These are phyloP conservation scores for Osmerus eperlanus DNA, from an alignment of 2,113 vertebrate species.

Conservation along the genomic window DNA sequence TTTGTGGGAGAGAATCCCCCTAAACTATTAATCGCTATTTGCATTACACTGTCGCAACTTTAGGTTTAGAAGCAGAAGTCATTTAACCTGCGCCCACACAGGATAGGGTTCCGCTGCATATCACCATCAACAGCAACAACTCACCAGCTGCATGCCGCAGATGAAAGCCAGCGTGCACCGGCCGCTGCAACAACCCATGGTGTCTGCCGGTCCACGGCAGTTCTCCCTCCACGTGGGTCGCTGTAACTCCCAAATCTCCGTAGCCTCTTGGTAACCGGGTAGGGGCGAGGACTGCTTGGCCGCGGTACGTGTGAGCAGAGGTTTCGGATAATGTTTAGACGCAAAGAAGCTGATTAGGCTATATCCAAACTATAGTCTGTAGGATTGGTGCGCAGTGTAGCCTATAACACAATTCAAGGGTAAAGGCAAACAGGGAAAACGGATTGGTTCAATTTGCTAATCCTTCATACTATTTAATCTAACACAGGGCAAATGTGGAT, in stretches of 20 bases:
- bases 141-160: constrained; percentile 97
- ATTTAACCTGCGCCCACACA: constrained; percentile 26
- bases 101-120: constrained; percentile 7
- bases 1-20: background rate
- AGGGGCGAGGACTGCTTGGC: constrained; percentile 25
- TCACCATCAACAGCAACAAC: constrained; percentile 43
- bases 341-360: no score
- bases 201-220: constrained; percentile 67
- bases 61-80: constrained; percentile 52
- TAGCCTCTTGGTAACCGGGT: constrained; percentile 58
- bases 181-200: constrained; percentile 95
- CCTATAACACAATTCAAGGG: no score
- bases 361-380: no score
- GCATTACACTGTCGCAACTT: background rate
- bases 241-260: constrained; percentile 63
- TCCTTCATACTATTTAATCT: background rate
- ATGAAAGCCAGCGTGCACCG: constrained; percentile 91
- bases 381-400: no score
- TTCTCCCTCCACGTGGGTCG: constrained; percentile 70
- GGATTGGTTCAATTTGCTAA: constrained; percentile 2
- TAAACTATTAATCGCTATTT: background rate
- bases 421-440: background rate
- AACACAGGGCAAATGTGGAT: background rate
- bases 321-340: no score
- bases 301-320: no score